Base-by-base conservation (phyloP, 2,113 vertebrate species). In the Piprites chloris region DNA sequence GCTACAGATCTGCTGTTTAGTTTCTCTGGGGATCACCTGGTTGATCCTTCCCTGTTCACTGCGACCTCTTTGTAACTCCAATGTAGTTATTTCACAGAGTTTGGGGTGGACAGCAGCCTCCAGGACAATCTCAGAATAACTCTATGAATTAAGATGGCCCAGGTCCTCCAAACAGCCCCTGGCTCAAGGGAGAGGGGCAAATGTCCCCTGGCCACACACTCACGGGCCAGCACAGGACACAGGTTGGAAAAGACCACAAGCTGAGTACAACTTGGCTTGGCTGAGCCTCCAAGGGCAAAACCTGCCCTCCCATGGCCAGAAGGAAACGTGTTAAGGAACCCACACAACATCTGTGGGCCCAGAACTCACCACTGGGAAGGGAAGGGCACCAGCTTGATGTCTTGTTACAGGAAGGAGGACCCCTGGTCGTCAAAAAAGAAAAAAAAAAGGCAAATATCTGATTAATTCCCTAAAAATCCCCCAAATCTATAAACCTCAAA, bases 151-250 rank as follows among this genome's bases (percentile, higher is more conserved):
- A 66, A 26, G 23, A 35, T 2, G 58, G 26, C 11, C 20, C 39
- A 9, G 22, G 12, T 15, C 9, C 42, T 55, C 28, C 56, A 66
- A 35, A 39, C 0, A 47, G 41, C 27, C 24, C 8, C 37, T 5
- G 30, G 55, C 27, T 47, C 37, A 16, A 19, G 13, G 49, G 9
- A 49, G 8, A 6, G 18, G 26, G n/a, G 3, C 33, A 49, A 12
- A 30, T 2, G 11, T 6, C n/a, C 68, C 44, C 11, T 33, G 33
- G 18, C 2, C 56, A 42, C 47, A 21, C 9, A 8, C 18, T 7
- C 11, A 1, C 2, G 30, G 18, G 39, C 8, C 20, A 65, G 55
- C 46, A 12, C 3, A 1, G 1, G 11, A 10, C 53, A 21, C 35
- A 17, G n/a, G 16, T 11, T 0, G 11, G 63, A 35, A 62, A 76